Percentiles rank a stretch among this genome's conserved stretches.
Conservation (phyloP, 2,888 invertebrate genomes). For the Gymnocheta viridis region DNA sequence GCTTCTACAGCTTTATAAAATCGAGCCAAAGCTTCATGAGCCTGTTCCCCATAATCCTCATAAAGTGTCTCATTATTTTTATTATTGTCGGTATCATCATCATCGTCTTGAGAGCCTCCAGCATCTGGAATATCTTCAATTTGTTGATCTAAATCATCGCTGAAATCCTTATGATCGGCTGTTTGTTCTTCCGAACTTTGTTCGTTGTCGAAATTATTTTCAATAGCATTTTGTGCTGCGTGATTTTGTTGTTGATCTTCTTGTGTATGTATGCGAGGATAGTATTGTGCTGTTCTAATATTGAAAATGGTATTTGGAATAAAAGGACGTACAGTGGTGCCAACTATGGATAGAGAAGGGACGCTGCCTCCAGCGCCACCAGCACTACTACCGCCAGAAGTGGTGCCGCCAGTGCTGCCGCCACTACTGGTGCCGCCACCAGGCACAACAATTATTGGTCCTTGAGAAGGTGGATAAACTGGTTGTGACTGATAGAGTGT, state of each 20-base stretch:
- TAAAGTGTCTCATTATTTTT: not conserved
- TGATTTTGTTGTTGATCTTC: not conserved
- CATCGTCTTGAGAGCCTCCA: not conserved
- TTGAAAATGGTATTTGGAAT: not conserved
- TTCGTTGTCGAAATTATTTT: not conserved
- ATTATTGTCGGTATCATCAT: not conserved
- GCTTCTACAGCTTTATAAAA: conserved; percentile 11
- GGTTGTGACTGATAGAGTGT: not conserved
- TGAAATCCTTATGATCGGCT: not conserved
- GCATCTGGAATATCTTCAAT: not conserved
- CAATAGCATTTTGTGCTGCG: not conserved
- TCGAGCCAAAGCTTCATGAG: not conserved
- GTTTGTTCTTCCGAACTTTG: not conserved
- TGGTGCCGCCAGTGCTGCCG: not conserved
- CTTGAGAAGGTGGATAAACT: not conserved
- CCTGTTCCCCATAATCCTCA: not conserved
- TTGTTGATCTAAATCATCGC: not conserved
- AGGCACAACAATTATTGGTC: conserved; percentile 40
- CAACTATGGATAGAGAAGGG: not conserved
- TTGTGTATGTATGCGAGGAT: not conserved
- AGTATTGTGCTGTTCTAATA: not conserved
- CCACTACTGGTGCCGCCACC: not conserved
- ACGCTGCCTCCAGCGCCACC: not conserved
- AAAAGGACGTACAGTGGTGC: not conserved
- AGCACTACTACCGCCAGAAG: not conserved